Percentiles rank a stretch among this genome's conserved stretches.
Conservation (phyloP, 2,888 invertebrate species). For the Beris morrisii region DNA sequence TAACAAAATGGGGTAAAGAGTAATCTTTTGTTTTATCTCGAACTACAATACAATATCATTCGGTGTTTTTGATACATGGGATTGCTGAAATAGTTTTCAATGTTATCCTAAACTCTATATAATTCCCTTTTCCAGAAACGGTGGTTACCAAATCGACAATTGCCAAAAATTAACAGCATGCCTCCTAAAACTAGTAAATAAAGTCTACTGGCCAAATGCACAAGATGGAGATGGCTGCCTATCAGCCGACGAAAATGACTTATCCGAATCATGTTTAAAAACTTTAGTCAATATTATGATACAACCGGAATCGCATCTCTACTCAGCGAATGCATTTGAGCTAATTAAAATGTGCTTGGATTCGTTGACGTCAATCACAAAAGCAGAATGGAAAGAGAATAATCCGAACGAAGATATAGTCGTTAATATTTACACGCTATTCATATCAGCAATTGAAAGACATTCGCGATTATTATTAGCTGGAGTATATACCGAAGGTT, state of each 20-base stretch:
- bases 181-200: conserved; percentile 54
- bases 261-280: conserved; percentile 66
- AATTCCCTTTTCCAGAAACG: conserved; percentile 43
- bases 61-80: no score
- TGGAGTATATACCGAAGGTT: conserved; percentile 50
- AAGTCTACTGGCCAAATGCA: conserved; percentile 56
- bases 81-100: no score
- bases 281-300: conserved; percentile 59
- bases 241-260: conserved; percentile 61
- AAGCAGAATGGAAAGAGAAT: conserved; percentile 58
- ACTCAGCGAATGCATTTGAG: conserved; percentile 61
- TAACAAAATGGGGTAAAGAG: no score
- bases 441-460: conserved; percentile 71
- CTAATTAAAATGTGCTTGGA: conserved; percentile 63
- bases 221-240: conserved; percentile 58
- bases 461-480: conserved; percentile 62
- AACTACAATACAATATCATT: no score
- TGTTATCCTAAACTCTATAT: no score
- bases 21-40: no score
- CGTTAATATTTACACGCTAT: conserved; percentile 67
- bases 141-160: conserved; percentile 52
- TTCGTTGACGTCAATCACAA: conserved; percentile 60
- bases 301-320: conserved; percentile 66
- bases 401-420: conserved; percentile 64
- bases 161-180: conserved; percentile 53